Evolutionary conservation across 2,113 vertebrate genomes (phyloP).

Genomic region (Columbina picui): DNA sequence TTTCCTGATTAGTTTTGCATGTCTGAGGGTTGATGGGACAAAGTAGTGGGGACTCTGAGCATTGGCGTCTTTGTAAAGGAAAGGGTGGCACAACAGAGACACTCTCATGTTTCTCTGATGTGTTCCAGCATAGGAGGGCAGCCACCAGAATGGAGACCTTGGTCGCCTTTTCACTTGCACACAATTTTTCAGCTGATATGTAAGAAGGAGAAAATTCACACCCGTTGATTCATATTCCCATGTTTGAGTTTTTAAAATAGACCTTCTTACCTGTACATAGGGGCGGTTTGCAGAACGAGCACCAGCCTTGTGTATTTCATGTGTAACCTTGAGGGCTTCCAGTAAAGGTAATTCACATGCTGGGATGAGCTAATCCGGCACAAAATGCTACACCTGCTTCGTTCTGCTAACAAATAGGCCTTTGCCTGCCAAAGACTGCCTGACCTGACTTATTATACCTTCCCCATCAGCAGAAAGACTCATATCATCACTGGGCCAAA

Average conservation of each 20-base stretch:
- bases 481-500: slow-evolving; percentile 93
- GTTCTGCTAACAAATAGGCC: slow-evolving; percentile 77
- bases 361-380: slow-evolving; percentile 74
- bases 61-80: not conserved
- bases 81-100: not conserved
- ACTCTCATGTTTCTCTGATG: not conserved
- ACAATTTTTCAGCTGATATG: slow-evolving; percentile 2
- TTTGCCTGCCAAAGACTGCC: slow-evolving; percentile 73
- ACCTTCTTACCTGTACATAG: not conserved
- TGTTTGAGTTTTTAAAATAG: slow-evolving; percentile 64
- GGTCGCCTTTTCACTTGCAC: not conserved
- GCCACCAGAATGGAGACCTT: fast-evolving
- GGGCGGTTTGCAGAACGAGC: slow-evolving; percentile 39
- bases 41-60: not conserved
- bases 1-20: not conserved
- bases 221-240: slow-evolving; percentile 17
- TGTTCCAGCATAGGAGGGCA: not conserved
- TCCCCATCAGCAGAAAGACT: slow-evolving; percentile 85
- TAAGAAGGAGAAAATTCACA: slow-evolving; percentile 17
- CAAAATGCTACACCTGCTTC: slow-evolving; percentile 72
- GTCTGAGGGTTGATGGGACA: not conserved
- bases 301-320: not conserved
- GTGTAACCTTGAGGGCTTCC: slow-evolving; percentile 64
- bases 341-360: slow-evolving; percentile 82
- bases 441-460: slow-evolving; percentile 83